Evolutionary conservation across 2,888 invertebrate species (phyloP), one percentile per base, ranked within the genome.

Genomic region (Drosophila leonis): DNA sequence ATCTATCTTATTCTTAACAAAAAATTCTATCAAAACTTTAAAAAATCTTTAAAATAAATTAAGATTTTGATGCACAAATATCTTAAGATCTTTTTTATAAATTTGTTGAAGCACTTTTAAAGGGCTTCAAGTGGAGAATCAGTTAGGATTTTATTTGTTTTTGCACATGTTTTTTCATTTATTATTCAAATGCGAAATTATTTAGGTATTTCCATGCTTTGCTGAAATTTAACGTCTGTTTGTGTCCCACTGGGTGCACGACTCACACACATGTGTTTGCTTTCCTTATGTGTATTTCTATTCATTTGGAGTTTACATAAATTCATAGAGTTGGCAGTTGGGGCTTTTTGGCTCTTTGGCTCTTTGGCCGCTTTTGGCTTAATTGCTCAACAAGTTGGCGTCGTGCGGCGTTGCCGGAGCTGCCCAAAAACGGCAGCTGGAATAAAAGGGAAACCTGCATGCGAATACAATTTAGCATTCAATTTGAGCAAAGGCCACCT

Each of bases 301-400:
- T 72, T 75, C 64, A 77, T 73, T 75, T 70, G 72, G 27, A 66
- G 59, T 54, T 82, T 72, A 71, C 69, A 80, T 74, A 72, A 82
- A 82, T 83, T 69, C 69, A 83, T 70, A 61, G 60, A 82, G 74
- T 35, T 71, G 63, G 48, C 69, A 73, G 63, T 62, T 55, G 51
- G 46, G 46, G 57, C 64, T 44, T 29, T 57, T 55, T 68, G 57
- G 67, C 66, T 60, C 24, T 55, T 48, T 39, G 27, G 35, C 35
- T 35, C 13, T 44, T 44, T 44, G 49, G 39, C 31, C 41, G 55
- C 20, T 29, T 54, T 68, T 69, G 75, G 73, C 86, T 83, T 86
- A 87, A 84, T 86, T 87, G 87, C 75, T 84, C 84, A 86, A 87
- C 84, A 83, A 87, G 84, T 84, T 84, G 84, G 78, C 73, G 70